These are phyloP conservation scores for cattle (Bos taurus) DNA, from an alignment of 2,113 vertebrate species.

Conservation along the genomic window DNA sequence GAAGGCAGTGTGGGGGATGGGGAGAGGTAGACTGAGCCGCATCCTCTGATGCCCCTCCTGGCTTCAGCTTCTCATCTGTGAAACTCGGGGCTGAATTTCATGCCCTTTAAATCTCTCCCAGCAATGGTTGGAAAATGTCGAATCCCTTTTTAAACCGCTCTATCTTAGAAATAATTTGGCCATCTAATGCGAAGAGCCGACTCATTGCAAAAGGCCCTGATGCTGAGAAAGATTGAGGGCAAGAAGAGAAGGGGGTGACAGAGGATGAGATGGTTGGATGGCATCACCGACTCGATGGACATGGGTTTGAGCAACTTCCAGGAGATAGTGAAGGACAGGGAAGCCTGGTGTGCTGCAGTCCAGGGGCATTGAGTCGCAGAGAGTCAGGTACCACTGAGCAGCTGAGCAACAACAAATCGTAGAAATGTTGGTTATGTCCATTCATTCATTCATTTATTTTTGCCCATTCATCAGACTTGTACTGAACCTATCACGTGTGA, in stretches of 20 bases:
- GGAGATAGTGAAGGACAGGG: neutral
- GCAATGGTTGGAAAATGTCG: neutral
- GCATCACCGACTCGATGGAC: neutral
- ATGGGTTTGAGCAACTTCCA: neutral
- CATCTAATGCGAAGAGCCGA: neutral
- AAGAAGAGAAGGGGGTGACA: neutral
- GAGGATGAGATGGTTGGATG: neutral
- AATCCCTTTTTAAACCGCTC: neutral
- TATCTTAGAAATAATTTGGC: neutral
- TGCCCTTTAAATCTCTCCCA: neutral
- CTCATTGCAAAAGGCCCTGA: neutral
- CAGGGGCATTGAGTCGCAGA: neutral
- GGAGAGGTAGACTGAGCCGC: neutral
- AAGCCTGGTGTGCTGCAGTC: neutral
- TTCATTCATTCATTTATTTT: neutral
- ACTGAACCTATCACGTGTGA: fast-evolving
- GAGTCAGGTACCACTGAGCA: neutral
- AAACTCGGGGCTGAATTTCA: neutral
- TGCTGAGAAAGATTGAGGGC: neutral
- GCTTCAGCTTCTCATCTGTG: neutral
- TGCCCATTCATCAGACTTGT: neutral
- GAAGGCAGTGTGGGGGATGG: neutral
- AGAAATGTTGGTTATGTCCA: neutral
- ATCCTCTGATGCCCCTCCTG: neutral
- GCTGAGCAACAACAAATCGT: neutral